phyloP scores from a whole-genome alignment of 92 coral and sea anemone species.

The Actinernus sp. region DNA sequence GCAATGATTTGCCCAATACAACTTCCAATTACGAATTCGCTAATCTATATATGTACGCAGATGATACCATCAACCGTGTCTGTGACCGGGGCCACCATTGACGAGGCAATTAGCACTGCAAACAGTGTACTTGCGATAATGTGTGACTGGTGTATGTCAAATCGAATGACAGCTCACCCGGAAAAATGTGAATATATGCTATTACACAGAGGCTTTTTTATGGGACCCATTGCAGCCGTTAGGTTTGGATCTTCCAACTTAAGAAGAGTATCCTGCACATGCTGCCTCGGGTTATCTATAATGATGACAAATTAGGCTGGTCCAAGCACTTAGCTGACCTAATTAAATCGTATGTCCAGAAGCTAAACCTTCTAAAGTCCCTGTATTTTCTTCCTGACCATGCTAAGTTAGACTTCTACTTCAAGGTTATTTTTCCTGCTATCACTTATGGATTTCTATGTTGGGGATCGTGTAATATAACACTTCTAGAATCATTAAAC shows the following conservation, averaged over 20 bases:
- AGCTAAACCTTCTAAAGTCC: constrained; percentile 37
- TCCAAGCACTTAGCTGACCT: neutral
- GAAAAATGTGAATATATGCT: constrained; percentile 45
- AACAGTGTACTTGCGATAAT: constrained; percentile 23
- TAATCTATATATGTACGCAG: constrained; percentile 20
- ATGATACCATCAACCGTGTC: constrained; percentile 7
- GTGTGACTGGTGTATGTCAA: constrained; percentile 29
- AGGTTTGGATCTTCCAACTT: constrained; percentile 1
- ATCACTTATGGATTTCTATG: constrained; percentile 57
- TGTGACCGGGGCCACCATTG: neutral
- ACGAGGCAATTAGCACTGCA: neutral
- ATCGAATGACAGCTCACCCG: constrained; percentile 47
- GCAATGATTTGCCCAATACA: constrained; percentile 23
- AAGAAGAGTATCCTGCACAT: neutral
- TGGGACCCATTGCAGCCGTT: constrained; percentile 20
- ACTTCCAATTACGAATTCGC: constrained; percentile 3
- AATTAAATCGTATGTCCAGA: constrained; percentile 6
- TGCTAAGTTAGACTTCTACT: constrained; percentile 38
- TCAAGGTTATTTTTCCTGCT: constrained; percentile 54
- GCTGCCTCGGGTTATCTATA: neutral
- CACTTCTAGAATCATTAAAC: constrained; percentile 18
- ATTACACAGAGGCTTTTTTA: constrained; percentile 15
- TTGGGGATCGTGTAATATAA: constrained; percentile 62
- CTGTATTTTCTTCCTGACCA: constrained; percentile 26
- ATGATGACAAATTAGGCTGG: constrained; percentile 9